These are phyloP conservation scores for Elaphurus davidianus DNA, from an alignment of 2,113 vertebrate genomes.

Conservation along the genomic window DNA sequence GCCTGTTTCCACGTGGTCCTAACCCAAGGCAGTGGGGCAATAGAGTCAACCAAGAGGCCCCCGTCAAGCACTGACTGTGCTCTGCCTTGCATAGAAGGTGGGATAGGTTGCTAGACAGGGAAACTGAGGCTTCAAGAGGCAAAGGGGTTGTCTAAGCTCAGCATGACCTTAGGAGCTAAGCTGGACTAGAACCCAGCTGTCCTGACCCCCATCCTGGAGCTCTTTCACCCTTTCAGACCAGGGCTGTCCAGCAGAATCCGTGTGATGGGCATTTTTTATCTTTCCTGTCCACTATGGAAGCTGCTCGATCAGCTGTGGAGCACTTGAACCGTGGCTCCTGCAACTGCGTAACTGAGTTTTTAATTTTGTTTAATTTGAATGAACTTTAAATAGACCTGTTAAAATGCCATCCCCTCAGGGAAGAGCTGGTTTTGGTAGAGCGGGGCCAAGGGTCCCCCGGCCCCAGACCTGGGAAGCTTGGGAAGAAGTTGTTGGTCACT, in stretches of 20 bases:
- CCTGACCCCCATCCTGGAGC: not conserved
- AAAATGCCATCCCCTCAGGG: not conserved
- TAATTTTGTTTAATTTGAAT: not conserved
- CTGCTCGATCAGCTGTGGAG: not conserved
- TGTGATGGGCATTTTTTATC: not conserved
- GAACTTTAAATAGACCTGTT: not conserved
- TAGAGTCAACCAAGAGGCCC: not conserved
- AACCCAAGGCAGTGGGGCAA: not conserved
- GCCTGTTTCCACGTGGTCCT: not conserved
- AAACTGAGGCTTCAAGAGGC: not conserved
- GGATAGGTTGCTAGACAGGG: not conserved
- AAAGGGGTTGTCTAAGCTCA: not conserved
- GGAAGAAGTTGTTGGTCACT: not conserved
- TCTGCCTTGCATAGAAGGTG: not conserved
- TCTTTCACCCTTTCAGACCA: not conserved
- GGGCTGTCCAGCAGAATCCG: not conserved
- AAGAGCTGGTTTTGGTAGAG: not conserved
- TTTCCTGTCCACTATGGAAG: not conserved
- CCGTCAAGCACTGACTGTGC: not conserved
- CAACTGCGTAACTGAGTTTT: not conserved
- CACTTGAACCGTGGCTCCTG: not conserved
- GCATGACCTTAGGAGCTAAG: not conserved
- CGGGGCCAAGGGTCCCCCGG: accelerated
- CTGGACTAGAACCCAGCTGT: not conserved
- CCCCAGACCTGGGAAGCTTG: not conserved